phyloP scores from a whole-genome alignment of 2,888 invertebrate species.

The Pristionchus arcanus region DNA sequence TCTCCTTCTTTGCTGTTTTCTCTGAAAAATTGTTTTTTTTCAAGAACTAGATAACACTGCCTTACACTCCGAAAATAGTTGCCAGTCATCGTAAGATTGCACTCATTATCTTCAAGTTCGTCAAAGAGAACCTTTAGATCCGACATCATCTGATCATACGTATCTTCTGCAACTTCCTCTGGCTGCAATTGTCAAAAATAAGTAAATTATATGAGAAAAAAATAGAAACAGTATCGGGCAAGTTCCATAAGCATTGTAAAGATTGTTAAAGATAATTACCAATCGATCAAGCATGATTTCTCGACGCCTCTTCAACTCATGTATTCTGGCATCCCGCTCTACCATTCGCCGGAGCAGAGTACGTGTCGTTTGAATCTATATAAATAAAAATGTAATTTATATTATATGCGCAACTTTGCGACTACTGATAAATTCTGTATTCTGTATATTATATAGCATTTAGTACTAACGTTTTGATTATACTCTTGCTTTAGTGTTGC shows the following conservation, averaged over 20 bases:
- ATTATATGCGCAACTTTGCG: no score
- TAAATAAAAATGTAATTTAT: not conserved
- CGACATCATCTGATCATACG: constrained; percentile 30
- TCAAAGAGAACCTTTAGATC: constrained; percentile 29
- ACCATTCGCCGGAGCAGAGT: constrained; percentile 48
- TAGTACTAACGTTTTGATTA: constrained; percentile 9
- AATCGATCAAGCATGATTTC: not conserved
- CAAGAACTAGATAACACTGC: not conserved
- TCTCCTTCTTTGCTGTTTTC: not conserved
- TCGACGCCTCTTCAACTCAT: not conserved
- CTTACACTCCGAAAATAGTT: constrained; percentile 27
- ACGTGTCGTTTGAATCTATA: constrained; percentile 9
- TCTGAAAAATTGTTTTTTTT: not conserved
- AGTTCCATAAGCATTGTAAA: no score
- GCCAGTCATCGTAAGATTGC: not conserved
- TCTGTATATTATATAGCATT: not conserved
- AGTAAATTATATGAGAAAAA: not conserved
- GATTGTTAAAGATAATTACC: not conserved
- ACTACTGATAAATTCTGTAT: no score
- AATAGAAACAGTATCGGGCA: no score
- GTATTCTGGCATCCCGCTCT: constrained; percentile 5
- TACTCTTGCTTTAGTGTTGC: not conserved
- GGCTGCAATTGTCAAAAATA: constrained; percentile 15
- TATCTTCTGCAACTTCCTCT: constrained; percentile 38
- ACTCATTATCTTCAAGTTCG: constrained; percentile 1